Conservation (phyloP, 1,140 invertebrate genomes). For the Nephila pilipes region DNA sequence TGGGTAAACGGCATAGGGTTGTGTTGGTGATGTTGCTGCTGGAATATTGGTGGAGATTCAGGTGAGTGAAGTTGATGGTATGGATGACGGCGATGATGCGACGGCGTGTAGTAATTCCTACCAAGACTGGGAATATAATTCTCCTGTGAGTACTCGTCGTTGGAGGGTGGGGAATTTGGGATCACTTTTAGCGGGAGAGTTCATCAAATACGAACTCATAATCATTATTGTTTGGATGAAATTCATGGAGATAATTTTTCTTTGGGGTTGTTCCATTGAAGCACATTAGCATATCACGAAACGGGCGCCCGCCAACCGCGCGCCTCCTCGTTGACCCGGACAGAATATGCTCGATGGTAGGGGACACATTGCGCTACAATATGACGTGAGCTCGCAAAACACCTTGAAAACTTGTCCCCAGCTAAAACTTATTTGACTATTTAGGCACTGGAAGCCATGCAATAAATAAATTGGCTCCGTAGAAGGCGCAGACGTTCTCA, state of each 20-base stretch:
- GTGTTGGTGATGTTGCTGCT: conserved; percentile 70
- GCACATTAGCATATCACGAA: conserved; percentile 85
- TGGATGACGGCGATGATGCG: conserved; percentile 72
- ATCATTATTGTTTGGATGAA: conserved; percentile 84
- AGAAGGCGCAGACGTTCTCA: too few species aligned
- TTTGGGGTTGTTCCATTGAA: conserved; percentile 82
- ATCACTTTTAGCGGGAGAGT: conserved; percentile 86
- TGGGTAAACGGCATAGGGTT: conserved; percentile 75
- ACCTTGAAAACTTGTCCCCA: conserved; percentile 66
- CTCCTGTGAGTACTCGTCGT: conserved; percentile 91
- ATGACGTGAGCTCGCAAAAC: conserved; percentile 68
- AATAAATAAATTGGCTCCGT: too few species aligned
- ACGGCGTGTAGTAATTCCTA: conserved; percentile 80
- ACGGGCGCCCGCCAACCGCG: conserved; percentile 83
- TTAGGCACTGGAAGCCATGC: too few species aligned
- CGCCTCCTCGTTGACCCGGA: conserved; percentile 71
- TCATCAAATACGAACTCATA: conserved; percentile 97
- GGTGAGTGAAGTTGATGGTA: conserved; percentile 76
- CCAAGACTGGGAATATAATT: conserved; percentile 87
- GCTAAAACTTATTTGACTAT: conserved; percentile 27
- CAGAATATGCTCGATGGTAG: conserved; percentile 74
- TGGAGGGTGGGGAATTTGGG: conserved; percentile 94
- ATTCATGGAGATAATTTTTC: conserved; percentile 83
- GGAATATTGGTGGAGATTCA: conserved; percentile 69
- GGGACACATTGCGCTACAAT: conserved; percentile 76